phyloP scores from a whole-genome alignment of 2,797 vertebrate genomes.

The Xiphorhynchus erythropygius region DNA sequence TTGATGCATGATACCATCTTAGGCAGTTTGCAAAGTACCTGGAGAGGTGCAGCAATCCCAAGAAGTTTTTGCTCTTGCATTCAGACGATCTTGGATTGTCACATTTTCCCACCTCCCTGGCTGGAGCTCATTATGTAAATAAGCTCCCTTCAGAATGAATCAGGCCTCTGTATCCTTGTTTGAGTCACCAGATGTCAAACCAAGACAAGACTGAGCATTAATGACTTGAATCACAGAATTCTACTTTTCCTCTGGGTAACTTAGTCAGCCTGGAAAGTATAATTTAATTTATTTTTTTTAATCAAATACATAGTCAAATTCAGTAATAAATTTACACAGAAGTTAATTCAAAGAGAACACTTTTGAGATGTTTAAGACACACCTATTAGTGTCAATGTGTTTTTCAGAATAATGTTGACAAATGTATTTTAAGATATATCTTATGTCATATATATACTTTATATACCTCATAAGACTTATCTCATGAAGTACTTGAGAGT shows the following conservation, averaged over 20 bases:
- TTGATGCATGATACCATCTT: background rate
- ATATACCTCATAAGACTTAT: background rate
- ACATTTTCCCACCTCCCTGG: background rate
- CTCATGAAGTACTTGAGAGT: background rate
- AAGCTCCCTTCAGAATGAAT: background rate
- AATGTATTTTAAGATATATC: background rate
- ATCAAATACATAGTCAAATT: background rate
- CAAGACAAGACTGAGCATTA: background rate
- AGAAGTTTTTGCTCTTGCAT: background rate
- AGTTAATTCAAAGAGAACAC: background rate
- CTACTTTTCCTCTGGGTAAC: background rate
- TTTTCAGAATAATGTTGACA: background rate
- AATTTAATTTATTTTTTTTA: background rate
- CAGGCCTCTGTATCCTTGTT: background rate
- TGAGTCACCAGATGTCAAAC: background rate
- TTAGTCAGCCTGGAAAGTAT: background rate
- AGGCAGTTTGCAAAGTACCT: constrained; percentile 5
- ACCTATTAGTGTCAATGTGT: background rate
- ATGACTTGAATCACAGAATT: background rate
- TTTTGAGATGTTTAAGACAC: background rate
- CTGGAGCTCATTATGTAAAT: background rate
- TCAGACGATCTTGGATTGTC: background rate
- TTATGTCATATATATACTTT: background rate
- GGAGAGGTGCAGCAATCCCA: background rate
- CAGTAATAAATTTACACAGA: background rate